Base-by-base conservation (phyloP, 2,797 vertebrate genomes). In the Notoglanidium macrostoma region DNA sequence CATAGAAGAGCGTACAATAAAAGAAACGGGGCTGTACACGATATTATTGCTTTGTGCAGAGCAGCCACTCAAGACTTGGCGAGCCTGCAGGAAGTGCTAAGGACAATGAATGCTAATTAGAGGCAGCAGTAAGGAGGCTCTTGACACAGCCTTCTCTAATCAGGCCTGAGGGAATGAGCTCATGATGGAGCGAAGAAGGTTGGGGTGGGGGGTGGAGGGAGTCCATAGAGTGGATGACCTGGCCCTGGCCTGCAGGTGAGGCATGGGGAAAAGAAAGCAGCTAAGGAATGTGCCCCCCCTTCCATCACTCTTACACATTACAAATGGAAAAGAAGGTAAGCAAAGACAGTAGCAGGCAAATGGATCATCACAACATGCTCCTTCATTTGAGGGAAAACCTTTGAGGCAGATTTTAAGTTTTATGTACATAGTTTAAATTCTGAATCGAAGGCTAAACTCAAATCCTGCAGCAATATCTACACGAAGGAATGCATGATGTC, bases 61-160 rank as follows among this genome's bases (percentile, higher is more conserved):
- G 44, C 76, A 54, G 65, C 35, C 61, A 46, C 54, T 76, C 73
- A 78, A 84, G 73, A 32, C 55, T 78, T 87, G 79, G 85, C 57
- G 61, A 49, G 35, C 67, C 76, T 19, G 12, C 83, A 87, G 86
- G 84, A 88, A 90, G 79, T 77, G 51, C 74, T 87, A 85, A 84
- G 67, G 88, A 59, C 57, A 78, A 87, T 87, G 74, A 82, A 83
- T 86, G 85, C 77, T 88, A 88, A 90, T 91, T 65, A 89, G 63
- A 83, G 67, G 76, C 83, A 65, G 70, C 77, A 55, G 80, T 65
- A 73, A 84, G 55, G 83, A 77, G 81, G 65, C 21, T 67, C 46
- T 83, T 63, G 78, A 77, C 29, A 54, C n/a, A 49, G 74, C 63
- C 44, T 70, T 14, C 72, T 79, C 40, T 74, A 87, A 89, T 87